Conservation (phyloP, 2,888 invertebrate genomes). For the Agrilus mali region DNA sequence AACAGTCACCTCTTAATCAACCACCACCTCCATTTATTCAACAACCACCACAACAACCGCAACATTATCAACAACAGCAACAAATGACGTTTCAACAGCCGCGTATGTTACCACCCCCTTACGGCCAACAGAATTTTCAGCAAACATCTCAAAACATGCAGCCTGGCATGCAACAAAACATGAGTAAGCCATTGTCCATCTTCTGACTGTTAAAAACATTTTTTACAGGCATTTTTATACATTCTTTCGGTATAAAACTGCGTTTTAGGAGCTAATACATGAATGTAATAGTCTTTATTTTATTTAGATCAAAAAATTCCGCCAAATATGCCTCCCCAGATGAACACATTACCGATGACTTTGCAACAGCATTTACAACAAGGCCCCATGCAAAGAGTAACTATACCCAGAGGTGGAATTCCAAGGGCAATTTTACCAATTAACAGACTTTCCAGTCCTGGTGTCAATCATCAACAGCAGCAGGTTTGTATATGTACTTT, state of each 20-base stretch:
- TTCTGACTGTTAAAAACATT: not conserved
- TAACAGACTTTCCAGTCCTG: slow-evolving; percentile 8
- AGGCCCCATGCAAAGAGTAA: slow-evolving; percentile 11
- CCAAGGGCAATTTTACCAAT: slow-evolving; percentile 11
- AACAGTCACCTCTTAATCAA: slow-evolving; percentile 23
- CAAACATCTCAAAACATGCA: slow-evolving; percentile 19
- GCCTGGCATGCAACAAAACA: slow-evolving; percentile 24
- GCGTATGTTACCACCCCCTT: slow-evolving; percentile 15
- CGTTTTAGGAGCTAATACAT: not conserved
- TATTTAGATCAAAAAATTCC: slow-evolving; percentile 23
- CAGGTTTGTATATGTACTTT: slow-evolving; percentile 6
- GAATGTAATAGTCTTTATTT: not conserved
- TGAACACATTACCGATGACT: slow-evolving; percentile 15
- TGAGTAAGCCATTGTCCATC: not conserved
- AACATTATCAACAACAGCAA: slow-evolving; percentile 11
- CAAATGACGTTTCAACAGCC: slow-evolving; percentile 14
- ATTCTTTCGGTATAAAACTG: slow-evolving; percentile 2
- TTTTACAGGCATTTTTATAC: not conserved
- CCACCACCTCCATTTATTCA: slow-evolving; percentile 25
- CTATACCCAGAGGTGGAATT: slow-evolving; percentile 10
- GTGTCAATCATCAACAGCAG: slow-evolving; percentile 13
- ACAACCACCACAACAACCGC: slow-evolving; percentile 20
- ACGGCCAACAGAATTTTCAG: slow-evolving; percentile 25
- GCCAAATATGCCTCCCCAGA: slow-evolving; percentile 16
- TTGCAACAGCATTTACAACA: slow-evolving; percentile 15